Evolutionary conservation across 2,888 invertebrate species (phyloP), one percentile per base, ranked within the genome.

Genomic region (Oscheius sp.): DNA sequence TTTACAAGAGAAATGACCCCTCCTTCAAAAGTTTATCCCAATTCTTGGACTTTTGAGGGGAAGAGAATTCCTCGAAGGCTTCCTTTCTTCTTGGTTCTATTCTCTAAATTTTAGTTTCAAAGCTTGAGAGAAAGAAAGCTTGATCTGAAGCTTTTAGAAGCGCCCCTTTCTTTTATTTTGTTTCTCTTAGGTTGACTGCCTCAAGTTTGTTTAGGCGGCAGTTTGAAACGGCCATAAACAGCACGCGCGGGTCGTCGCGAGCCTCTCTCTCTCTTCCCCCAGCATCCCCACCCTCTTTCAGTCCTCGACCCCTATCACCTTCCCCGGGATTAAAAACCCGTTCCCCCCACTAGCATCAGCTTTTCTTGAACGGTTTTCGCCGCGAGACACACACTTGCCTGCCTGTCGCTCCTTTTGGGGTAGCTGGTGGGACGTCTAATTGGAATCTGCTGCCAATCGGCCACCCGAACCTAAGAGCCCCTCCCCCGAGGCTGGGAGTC

Each of bases 371-470:
- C n/a, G n/a, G 42, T 20, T 20, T 4, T 3, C 42, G 3, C 8
- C 42, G 8, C 12, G 10, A 8, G 8, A 10, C 37, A 8, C 8
- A 37, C 37, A 8, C 12, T 37, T 8, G 8, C 12, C 37, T 37
- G 8, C 3, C 6, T 23, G 20, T 50, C 20, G 50, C 20, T 25
- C 27, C 27, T 20, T 20, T 57, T 57, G 20, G 20, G 34, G 1
- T 33, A 4, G n/a, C 55, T 31, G 55, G 1, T 37, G 2, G 17
- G n/a, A n/a, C 52, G 57, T 34, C 57, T 57, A 57, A 57, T 57
- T 57, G 57, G 57, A 57, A 57, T 57, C 57, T 57, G 37, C 55
- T 52, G 52, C 52, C 52, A 52, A 52, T 52, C 52, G 52, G 52
- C 29, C 17, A 17, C 48, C 12, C 27, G 52, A 52, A 52, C 52